These are phyloP conservation scores for Xylota sylvarum DNA, from an alignment of 2,888 invertebrate genomes.

Conservation along the genomic window DNA sequence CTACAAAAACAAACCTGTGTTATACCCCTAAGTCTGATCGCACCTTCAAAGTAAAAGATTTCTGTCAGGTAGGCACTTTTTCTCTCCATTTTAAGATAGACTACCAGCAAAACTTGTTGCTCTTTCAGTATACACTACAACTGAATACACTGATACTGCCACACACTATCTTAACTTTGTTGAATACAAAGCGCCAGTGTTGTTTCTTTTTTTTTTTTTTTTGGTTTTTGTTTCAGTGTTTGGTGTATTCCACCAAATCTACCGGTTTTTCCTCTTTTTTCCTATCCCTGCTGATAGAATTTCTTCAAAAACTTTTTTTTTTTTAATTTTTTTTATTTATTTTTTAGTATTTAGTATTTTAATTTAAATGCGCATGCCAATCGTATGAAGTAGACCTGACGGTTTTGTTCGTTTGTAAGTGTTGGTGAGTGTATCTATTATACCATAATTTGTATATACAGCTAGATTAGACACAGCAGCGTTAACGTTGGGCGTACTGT, in stretches of 20 bases:
- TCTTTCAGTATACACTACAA: slow-evolving; percentile 49
- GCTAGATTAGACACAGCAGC: slow-evolving; percentile 31
- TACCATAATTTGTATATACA: slow-evolving; percentile 34
- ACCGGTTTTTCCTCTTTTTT: slow-evolving; percentile 76
- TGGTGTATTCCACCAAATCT: slow-evolving; percentile 62
- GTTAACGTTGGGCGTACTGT: slow-evolving; percentile 45
- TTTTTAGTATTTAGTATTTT: slow-evolving; percentile 48
- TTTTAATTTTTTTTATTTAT: slow-evolving; percentile 29
- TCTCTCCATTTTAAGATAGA: slow-evolving; percentile 53
- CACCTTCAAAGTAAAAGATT: slow-evolving; percentile 5
- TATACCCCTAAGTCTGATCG: slow-evolving; percentile 48
- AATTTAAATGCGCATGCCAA: slow-evolving; percentile 75
- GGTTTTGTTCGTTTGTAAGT: slow-evolving; percentile 5
- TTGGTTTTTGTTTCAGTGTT: slow-evolving; percentile 2
- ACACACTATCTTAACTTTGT: slow-evolving; percentile 6
- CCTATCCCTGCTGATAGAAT: slow-evolving; percentile 64
- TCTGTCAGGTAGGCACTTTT: slow-evolving; percentile 61
- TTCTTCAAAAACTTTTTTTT: slow-evolving; percentile 46
- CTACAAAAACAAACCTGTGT: background rate
- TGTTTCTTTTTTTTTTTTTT: slow-evolving; percentile 39
- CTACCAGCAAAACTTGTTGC: slow-evolving; percentile 67
- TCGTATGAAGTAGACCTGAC: slow-evolving; percentile 58
- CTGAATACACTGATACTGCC: slow-evolving; percentile 16
- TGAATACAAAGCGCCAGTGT: slow-evolving; percentile 25
- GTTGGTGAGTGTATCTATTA: slow-evolving; percentile 41